phyloP scores from a whole-genome alignment of 2,888 invertebrate species.

The Tigriopus californicus region DNA sequence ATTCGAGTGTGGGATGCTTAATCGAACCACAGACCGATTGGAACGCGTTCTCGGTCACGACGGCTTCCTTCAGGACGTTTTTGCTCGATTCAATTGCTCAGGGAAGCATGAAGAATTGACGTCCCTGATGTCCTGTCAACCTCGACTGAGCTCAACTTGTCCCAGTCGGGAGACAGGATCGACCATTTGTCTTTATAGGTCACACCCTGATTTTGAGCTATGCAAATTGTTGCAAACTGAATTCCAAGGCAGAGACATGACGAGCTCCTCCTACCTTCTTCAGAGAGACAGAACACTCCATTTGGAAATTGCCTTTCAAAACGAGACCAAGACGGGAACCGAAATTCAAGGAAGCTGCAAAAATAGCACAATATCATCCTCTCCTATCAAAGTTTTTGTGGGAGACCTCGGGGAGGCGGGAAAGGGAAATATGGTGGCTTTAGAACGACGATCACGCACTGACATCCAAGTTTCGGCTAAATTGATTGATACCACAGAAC shows the following conservation, averaged over 20 bases:
- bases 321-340: neutral
- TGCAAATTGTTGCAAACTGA: neutral
- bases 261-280: neutral
- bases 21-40: neutral
- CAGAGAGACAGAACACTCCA: too few relatives aligned
- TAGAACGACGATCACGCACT: neutral
- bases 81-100: neutral
- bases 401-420: neutral
- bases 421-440: neutral
- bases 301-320: neutral
- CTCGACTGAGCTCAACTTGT: neutral
- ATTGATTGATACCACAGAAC: neutral
- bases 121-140: neutral
- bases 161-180: neutral
- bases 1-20: constrained; percentile 4
- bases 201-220: neutral
- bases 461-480: neutral
- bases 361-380: too few relatives aligned
- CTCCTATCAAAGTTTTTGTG: neutral
- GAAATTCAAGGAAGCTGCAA: neutral
- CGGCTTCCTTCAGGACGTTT: neutral
- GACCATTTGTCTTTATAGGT: neutral
- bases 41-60: too few relatives aligned
- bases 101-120: neutral
- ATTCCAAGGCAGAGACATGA: neutral